phyloP scores from a whole-genome alignment of 2,797 vertebrate genomes.

The Xiphorhynchus erythropygius region DNA sequence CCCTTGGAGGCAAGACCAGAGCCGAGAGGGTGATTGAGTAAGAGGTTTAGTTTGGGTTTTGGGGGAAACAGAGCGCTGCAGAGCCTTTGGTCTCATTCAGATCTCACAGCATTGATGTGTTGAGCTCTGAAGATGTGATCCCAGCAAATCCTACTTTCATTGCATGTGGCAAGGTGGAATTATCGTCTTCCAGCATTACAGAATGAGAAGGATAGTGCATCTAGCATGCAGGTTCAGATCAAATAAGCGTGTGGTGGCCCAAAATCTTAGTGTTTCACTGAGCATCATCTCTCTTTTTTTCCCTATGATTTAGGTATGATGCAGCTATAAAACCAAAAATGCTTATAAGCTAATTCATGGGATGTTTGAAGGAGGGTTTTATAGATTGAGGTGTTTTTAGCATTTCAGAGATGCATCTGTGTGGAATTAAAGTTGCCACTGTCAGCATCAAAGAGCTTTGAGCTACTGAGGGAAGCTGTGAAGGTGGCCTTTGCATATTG shows the following conservation, averaged over 20 bases:
- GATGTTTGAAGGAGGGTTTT: not conserved
- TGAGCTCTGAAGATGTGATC: not conserved
- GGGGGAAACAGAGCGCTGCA: not conserved
- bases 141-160: not conserved
- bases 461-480: conserved; percentile 1
- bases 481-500: conserved; percentile 36
- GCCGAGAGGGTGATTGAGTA: not conserved
- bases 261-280: not conserved
- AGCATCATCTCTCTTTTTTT: not conserved
- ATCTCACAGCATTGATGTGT: not conserved
- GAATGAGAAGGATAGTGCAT: not conserved
- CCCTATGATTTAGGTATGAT: not conserved
- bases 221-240: not conserved
- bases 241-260: not conserved
- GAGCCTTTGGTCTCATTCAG: not conserved
- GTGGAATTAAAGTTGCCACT: not conserved
- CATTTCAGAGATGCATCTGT: not conserved
- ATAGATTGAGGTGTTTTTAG: not conserved
- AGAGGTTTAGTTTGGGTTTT: not conserved
- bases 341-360: not conserved
- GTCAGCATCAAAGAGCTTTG: conserved; percentile 45
- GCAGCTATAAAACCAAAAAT: not conserved
- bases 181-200: not conserved
- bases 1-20: not conserved
- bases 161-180: not conserved